Evolutionary conservation across 2,797 vertebrate genomes (phyloP).

Genomic region (Cephalopachus bancanus): DNA sequence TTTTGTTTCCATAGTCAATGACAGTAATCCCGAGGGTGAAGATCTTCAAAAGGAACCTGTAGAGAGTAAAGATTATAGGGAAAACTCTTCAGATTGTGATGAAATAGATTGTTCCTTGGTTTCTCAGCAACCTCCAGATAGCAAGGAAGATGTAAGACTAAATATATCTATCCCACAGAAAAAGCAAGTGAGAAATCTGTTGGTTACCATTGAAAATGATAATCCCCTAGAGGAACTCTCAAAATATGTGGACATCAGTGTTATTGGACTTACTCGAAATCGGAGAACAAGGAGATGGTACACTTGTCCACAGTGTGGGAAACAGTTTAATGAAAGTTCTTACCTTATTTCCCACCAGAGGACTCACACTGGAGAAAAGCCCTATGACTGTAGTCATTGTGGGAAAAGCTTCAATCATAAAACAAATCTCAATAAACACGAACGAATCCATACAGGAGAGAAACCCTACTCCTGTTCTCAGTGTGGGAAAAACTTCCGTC

Average conservation of each 20-base stretch:
- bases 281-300: slow-evolving; percentile 77
- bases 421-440: slow-evolving; percentile 83
- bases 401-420: slow-evolving; percentile 84
- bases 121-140: slow-evolving; percentile 51
- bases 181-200: slow-evolving; percentile 77
- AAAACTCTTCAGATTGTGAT: slow-evolving; percentile 60
- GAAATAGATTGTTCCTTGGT: slow-evolving; percentile 55
- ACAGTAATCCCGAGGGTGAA: slow-evolving; percentile 36
- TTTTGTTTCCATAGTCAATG: slow-evolving; percentile 65
- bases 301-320: slow-evolving; percentile 79
- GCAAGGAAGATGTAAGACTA: slow-evolving; percentile 52
- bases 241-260: slow-evolving; percentile 74
- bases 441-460: slow-evolving; percentile 81
- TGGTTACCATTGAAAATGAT: slow-evolving; percentile 81
- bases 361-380: slow-evolving; percentile 84
- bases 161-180: slow-evolving; percentile 52
- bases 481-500: slow-evolving; percentile 82
- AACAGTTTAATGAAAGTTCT: slow-evolving; percentile 81
- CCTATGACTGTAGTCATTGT: slow-evolving; percentile 82
- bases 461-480: slow-evolving; percentile 82
- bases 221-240: slow-evolving; percentile 74
- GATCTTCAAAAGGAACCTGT: slow-evolving; percentile 46
- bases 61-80: slow-evolving; percentile 43
- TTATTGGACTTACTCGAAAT: slow-evolving; percentile 65
- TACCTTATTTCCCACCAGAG: slow-evolving; percentile 83